A percentile compares a stretch with the other conserved stretches of the same genome.
Evolutionary conservation across 2,888 invertebrate genomes (phyloP).

Genomic region (Rhagonycha lutea): DNA sequence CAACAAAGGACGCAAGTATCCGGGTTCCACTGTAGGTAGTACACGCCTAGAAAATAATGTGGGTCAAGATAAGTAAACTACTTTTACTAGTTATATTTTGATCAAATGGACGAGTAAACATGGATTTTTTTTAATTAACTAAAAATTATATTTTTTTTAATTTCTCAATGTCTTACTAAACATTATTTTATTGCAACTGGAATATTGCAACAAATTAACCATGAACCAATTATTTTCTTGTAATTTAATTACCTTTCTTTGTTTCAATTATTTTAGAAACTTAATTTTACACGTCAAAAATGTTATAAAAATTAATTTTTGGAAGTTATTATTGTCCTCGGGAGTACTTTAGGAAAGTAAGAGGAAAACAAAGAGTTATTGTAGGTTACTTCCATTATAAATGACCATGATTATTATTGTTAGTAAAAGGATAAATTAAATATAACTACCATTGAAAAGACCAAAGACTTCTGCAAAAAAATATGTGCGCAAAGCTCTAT

Average conservation of each 20-base stretch:
- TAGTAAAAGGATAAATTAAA: background rate
- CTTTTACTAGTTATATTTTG: background rate
- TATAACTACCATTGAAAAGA: too few relatives aligned
- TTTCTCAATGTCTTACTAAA: background rate
- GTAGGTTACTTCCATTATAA: background rate
- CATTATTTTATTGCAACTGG: background rate
- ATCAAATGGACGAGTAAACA: background rate
- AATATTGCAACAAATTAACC: background rate
- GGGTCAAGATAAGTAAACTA: conserved; percentile 35
- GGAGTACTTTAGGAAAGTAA: background rate
- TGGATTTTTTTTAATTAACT: background rate
- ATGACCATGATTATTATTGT: background rate
- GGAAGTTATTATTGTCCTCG: background rate
- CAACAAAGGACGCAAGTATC: conserved; percentile 85
- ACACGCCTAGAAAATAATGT: conserved; percentile 65
- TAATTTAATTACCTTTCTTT: background rate
- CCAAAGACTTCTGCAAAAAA: too few relatives aligned
- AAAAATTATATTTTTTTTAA: background rate
- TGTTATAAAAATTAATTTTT: background rate
- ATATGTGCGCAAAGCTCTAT: too few relatives aligned
- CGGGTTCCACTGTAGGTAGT: conserved; percentile 89
- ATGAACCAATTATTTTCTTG: background rate
- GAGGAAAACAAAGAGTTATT: background rate
- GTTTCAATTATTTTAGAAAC: background rate
- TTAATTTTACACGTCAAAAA: background rate